Base-by-base conservation (phyloP, 2,113 vertebrate genomes). In the Sapajus apella region DNA sequence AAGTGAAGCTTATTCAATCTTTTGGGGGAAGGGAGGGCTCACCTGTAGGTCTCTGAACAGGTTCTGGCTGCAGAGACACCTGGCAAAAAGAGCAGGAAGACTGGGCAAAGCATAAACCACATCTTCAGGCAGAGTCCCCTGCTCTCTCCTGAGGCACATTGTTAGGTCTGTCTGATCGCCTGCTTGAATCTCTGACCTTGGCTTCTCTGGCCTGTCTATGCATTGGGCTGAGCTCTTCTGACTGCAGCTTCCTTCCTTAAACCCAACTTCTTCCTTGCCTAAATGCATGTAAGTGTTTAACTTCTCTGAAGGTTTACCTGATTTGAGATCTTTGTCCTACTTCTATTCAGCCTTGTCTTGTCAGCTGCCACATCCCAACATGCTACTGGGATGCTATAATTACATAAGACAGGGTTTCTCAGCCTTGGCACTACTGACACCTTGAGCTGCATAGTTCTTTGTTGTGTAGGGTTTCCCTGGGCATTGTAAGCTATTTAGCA, bases 81-180 rank as follows among this genome's bases (percentile, higher is more conserved):
- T 64, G 94, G 11, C 32, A 87, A 56, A 64, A 43, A 37, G 66
- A 40, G 21, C 45, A 21, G 20, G 4, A 56, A n/a, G 23, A 56
- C 10, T 1, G n/a, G 50, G 3, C 5, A 47, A 68, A 68, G 12
- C 2, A 3, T 35, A 45, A 68, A 5, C 10, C 2, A 9, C 27
- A 37, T 25, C 32, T 64, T 5, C 4, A 16, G 25, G 75, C 37
- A 5, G 5, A 94, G 58, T 3, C 25, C 6, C 21, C 45, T 64
- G 43, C 55, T 70, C 4, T 45, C 10, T 90, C 70, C 66, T 50
- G 16, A 45, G 61, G 16, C 14, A n/a, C 3, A 18, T 12, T 86
- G 35, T 50, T 40, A 18, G 8, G 52, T 83, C 35, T 52, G 35
- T 58, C 45, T 18, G 50, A 20, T n/a, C 61, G 61, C n/a, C 32